Evolutionary conservation across 2,797 vertebrate species (phyloP), one percentile per base, ranked within the genome.

Genomic region (Mormyrus proboscirostris): DNA sequence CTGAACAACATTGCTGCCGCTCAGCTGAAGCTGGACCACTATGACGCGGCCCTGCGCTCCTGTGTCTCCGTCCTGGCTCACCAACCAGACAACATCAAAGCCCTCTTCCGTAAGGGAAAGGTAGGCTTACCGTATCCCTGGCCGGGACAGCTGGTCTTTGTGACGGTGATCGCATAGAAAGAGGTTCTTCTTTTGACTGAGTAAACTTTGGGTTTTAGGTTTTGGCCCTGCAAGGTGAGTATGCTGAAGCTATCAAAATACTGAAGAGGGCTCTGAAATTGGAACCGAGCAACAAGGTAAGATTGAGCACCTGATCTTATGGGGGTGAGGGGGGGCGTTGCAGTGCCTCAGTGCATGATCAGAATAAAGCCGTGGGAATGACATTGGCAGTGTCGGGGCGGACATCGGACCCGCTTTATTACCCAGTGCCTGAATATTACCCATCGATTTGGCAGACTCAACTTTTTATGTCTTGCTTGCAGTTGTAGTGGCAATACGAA

Each of bases 1-100:
- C 95, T 99, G 88, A 99, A 99, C 95, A 99, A 99, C 94, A 96
- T 99, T 95, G 98, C 98, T 0, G 98, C 98, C 0, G 97, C 98
- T 0, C 98, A 99, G 94, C 95, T 99, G 10, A 99, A 99, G 91
- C 91, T 99, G 90, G 97, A 99, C 92, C 98, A 98, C 92, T 97
- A 97, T 7, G 97, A 98, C 0, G 98, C 98, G 0, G 98, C 98
- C 0, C 94, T 98, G 62, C 97, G 97, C 88, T 98, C 98, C 84
- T 99, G 98, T 86, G 95, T 97, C 90, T 96, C 95, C 0, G 98
- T 97, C 9, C 94, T 99, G 4, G 95, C 95, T 82, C 97, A 98
- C 91, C 97, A 99, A 93, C 98, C 98, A 0, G 96, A 96, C 82
- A 99, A 99, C 90, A 96, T 99, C 92, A 99, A 99, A 93, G 98